These are phyloP conservation scores for Jordanella pulchra DNA, from an alignment of 2,797 vertebrate species.

Conservation along the genomic window DNA sequence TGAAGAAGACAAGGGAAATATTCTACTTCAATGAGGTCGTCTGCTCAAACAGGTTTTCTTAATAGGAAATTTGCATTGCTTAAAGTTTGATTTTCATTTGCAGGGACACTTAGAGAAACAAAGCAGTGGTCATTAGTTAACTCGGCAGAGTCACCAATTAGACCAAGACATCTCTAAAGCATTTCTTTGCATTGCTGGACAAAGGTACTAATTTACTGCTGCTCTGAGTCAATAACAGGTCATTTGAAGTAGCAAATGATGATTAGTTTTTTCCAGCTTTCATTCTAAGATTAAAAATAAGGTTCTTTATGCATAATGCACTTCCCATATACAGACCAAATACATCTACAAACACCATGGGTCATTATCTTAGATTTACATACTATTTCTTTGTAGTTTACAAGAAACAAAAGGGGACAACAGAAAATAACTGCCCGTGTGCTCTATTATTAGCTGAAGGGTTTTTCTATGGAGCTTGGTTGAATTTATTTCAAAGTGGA, in stretches of 20 bases:
- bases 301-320: not conserved
- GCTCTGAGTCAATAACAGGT: not conserved
- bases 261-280: not conserved
- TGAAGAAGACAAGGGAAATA: not conserved
- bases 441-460: constrained; percentile 40
- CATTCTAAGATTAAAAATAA: not conserved
- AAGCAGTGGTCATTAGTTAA: not conserved
- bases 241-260: not conserved
- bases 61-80: not conserved
- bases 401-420: no score
- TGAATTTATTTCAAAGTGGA: constrained; percentile 65
- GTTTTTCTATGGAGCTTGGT: constrained; percentile 60
- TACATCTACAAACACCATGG: no score
- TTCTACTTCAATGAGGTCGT: not conserved
- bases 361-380: no score
- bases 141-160: not conserved
- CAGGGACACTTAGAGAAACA: not conserved
- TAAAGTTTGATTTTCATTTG: not conserved
- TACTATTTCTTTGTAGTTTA: no score
- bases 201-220: not conserved
- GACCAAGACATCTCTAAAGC: not conserved
- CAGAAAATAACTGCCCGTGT: no score
- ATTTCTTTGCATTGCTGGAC: not conserved
- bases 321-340: not conserved
- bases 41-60: not conserved